A percentile compares a stretch with the other conserved stretches of the same genome.
These are phyloP conservation scores for Rhizomys pruinosus DNA, from an alignment of 2,113 vertebrate genomes.

Conservation along the genomic window DNA sequence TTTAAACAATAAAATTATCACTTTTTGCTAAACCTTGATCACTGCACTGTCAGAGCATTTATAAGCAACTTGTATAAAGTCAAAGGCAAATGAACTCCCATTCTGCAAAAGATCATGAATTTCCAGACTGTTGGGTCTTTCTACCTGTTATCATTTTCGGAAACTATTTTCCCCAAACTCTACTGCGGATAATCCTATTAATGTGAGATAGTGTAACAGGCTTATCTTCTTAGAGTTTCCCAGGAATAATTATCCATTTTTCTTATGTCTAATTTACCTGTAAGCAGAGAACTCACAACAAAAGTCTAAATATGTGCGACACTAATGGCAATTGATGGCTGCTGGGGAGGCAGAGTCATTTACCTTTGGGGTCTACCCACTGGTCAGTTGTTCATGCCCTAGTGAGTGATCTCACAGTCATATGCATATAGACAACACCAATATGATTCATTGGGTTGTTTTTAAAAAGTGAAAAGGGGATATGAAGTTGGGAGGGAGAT, in stretches of 20 bases:
- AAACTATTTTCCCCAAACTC: not conserved
- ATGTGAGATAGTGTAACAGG: not conserved
- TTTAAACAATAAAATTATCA: too few species aligned
- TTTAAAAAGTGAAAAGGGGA: not conserved
- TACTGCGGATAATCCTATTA: not conserved
- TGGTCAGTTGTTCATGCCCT: not conserved
- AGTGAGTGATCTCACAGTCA: not conserved
- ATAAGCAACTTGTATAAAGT: not conserved
- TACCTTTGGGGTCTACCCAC: not conserved
- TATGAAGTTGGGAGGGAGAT: not conserved
- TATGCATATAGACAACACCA: not conserved
- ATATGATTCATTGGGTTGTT: not conserved
- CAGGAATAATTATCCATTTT: not conserved
- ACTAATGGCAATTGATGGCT: not conserved
- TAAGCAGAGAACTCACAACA: not conserved
- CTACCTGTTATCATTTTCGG: not conserved
- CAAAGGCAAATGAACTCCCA: not conserved
- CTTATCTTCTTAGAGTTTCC: not conserved
- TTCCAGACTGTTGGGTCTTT: not conserved
- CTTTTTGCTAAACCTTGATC: not conserved
- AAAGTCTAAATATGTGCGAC: not conserved
- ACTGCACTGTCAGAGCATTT: not conserved
- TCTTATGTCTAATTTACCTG: not conserved
- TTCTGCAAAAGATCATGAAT: not conserved
- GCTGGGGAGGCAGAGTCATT: not conserved